Base-by-base conservation (phyloP, 2,797 vertebrate species). In the Pseudocheirus occidentalis region DNA sequence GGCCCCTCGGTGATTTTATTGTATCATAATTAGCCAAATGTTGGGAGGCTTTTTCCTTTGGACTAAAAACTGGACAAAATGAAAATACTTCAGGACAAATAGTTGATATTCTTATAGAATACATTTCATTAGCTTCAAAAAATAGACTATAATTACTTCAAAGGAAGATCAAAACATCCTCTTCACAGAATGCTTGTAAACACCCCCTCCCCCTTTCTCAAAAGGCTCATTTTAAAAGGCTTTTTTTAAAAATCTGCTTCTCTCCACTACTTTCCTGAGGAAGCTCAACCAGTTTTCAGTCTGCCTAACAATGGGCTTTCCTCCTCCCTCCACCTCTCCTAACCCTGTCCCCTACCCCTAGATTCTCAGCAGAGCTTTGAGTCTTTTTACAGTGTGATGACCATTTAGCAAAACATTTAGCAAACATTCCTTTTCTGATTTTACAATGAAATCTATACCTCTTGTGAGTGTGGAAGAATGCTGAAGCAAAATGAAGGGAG, bases 101-200 rank as follows among this genome's bases (percentile, higher is more conserved):
- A 40, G 40, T 87, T 87, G 73, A 87, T 93, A 95, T 94, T 94
- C 66, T 94, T 97, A 66, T 58, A 95, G 97, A 98, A 92, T 81
- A 91, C 6, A 87, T 91, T 96, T 98, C 90, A 97, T 95, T 10
- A 95, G 95, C 96, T 94, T 98, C 94, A 94, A 96, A 97, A 96
- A 93, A 98, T 96, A 95, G 95, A 94, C 40, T 93, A 50, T 93
- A 95, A 90, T 97, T 97, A 95, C 94, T 98, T 97, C 95, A 94
- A 97, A 90, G 93, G 31, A n/a, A 90, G 96, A 97, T 96, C 96
- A 90, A 55, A 96, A 40, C 7, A 18, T 52, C 50, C 92, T 7
- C 3, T 16, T 55, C 62, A 97, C 62, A 92, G 91, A 95, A 96
- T 94, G 93, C 91, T 93, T 95, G 90, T 92, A 94, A 96, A 96